Conservation (phyloP, 2,797 vertebrate genomes). For the Thalassophryne amazonica region DNA sequence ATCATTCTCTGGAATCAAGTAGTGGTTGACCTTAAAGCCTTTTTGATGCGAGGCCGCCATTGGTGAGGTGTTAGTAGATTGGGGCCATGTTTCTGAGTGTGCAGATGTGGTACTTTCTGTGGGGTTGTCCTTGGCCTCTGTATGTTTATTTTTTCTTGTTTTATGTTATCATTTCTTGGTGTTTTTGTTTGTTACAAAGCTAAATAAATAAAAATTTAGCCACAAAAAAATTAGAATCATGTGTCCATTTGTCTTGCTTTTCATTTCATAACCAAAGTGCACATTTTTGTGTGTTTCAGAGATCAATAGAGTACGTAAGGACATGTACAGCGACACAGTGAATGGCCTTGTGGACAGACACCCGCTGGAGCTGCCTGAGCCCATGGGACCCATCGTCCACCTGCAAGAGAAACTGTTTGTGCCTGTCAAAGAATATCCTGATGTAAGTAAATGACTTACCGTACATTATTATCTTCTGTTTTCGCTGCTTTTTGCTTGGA, state of each 20-base stretch:
- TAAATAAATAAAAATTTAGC: slow-evolving; percentile 11
- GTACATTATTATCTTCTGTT: neutral
- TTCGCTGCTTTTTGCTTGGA: neutral
- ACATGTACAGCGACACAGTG: slow-evolving; percentile 85
- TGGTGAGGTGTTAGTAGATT: too few species aligned
- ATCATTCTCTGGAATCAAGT: too few species aligned
- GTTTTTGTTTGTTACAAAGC: too few species aligned
- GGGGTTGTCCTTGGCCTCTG: too few species aligned
- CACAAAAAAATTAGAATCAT: slow-evolving; percentile 1
- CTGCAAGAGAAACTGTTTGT: slow-evolving; percentile 87
- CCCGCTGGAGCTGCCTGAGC: slow-evolving; percentile 82
- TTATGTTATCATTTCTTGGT: too few species aligned
- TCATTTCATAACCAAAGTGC: slow-evolving; percentile 20
- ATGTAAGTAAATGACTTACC: slow-evolving; percentile 68
- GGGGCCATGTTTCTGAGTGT: too few species aligned
- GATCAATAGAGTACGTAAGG: slow-evolving; percentile 86
- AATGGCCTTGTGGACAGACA: slow-evolving; percentile 83
- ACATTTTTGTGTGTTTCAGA: slow-evolving; percentile 69
- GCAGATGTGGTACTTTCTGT: too few species aligned
- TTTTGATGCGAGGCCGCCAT: too few species aligned
- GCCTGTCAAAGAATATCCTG: slow-evolving; percentile 85
- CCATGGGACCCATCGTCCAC: slow-evolving; percentile 79
- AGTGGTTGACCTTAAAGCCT: too few species aligned
- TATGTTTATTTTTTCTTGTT: too few species aligned
- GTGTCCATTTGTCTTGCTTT: neutral